Evolutionary conservation across 1,140 invertebrate species (phyloP).

Genomic region (Harpegnathos saltator): DNA sequence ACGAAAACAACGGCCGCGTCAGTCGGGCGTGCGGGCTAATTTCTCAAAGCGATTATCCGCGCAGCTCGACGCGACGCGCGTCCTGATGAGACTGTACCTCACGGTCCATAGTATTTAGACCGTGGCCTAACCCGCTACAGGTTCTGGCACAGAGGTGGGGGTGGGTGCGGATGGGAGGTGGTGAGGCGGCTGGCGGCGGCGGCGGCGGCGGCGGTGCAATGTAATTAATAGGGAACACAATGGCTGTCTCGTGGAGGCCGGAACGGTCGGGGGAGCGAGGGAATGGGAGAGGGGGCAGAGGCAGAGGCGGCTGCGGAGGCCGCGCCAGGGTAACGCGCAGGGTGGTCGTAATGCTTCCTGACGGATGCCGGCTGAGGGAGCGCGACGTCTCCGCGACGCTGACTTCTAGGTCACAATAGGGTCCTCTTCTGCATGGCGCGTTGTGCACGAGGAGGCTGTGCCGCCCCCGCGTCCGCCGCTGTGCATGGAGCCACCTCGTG

Average conservation of each 20-base stretch:
- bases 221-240: conserved; percentile 82
- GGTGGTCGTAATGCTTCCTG: conserved; percentile 76
- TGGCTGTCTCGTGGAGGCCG: conserved; percentile 78
- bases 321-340: conserved; percentile 66
- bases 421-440: conserved; percentile 69
- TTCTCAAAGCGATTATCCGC: conserved; percentile 68
- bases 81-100: conserved; percentile 69
- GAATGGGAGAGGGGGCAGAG: too few relatives aligned
- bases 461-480: too few relatives aligned
- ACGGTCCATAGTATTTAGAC: conserved; percentile 76
- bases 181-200: too few relatives aligned
- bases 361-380: conserved; percentile 77
- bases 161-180: too few relatives aligned
- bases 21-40: conserved; percentile 62
- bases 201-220: conserved; percentile 65
- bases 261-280: conserved; percentile 71
- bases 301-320: conserved; percentile 45
- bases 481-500: conserved; percentile 43
- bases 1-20: conserved; percentile 54
- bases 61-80: conserved; percentile 53
- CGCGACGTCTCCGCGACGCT: conserved; percentile 73
- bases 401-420: conserved; percentile 78
- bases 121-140: conserved; percentile 72
- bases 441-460: conserved; percentile 41
- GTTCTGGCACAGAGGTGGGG: conserved; percentile 32